Base-by-base conservation (phyloP, 2,888 invertebrate genomes). In the Ditula angustiorana region DNA sequence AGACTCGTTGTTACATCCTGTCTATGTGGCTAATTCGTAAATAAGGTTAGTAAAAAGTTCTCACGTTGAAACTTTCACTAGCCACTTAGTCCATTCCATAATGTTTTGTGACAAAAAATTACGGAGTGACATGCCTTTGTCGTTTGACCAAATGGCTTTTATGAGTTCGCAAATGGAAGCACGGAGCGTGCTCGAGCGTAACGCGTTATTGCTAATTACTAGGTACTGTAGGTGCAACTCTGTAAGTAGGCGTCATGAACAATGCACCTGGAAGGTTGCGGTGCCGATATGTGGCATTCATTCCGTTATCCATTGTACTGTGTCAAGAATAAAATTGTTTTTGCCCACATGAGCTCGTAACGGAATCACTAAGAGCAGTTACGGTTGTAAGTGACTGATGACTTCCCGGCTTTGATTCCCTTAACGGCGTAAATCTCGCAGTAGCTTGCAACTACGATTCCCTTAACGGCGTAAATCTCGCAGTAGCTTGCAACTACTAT, bases 251-350 rank as follows among this genome's bases (percentile, higher is more conserved):
- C 53, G 65, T 61, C 69, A 69, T 16, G 71, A 75, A 74, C 69
- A 67, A 74, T 70, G 71, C 68, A 55, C 68, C 64, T 71, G 71
- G 74, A 69, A 73, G 74, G 61, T 66, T 74, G 74, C 66, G 73
- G 74, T 72, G 44, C 69, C 58, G 66, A 72, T 47, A 67, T 50
- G 69, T 68, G 68, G 60, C 70, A 61, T 61, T 46, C 63, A 69
- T 67, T 59, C 75, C 79, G 78, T 74, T 80, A 76, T 16, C 63
- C 60, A 67, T 67, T 67, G 57, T 58, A 66, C 67, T 58, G 61
- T 68, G 49, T 58, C 30, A 68, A 74, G 69, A 74, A 76, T 73
- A 74, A 75, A 67, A 74, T 71, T 71, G 70, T 74, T 73, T 72
- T 59, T 59, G 47, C 59, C 35, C 53, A 23, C 53, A 37, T 59